Base-by-base conservation (phyloP, 2,888 invertebrate species). In the Meganola albula region DNA sequence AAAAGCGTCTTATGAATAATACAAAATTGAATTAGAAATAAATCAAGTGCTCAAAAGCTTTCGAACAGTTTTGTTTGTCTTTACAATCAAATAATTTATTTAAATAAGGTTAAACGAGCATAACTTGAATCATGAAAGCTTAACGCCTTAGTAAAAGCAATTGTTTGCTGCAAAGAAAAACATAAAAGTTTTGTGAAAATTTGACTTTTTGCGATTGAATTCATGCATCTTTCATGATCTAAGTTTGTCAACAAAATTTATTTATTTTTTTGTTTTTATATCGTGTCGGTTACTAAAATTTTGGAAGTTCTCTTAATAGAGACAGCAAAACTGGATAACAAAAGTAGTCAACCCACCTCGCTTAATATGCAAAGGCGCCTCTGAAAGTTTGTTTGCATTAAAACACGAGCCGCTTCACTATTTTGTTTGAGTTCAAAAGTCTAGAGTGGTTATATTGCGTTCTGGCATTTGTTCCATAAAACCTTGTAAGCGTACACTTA, bases 321-420 rank as follows among this genome's bases (percentile, higher is more conserved):
- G 82, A 78, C 83, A 78, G 76, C 79, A 79, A 82, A 84, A 78
- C 76, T 83, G 79, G 83, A 74, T 70, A 74, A 75, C 56, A 74
- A 72, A 77, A 76, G 85, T 85, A 85, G 85, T 75, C 80, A 80
- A 84, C 84, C 85, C 85, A 85, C 85, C 85, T 85, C 83, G 85
- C 85, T 85, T 85, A 74, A 84, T 85, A 85, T 84, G 85, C 85
- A 85, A 85, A 82, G 74, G 84, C 82, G 85, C 85, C 85, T 85
- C 80, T 62, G 76, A 77, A 83, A 84, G 84, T 85, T 85, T 85
- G 84, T 85, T 85, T 85, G 85, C 85, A 85, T 85, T 85, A 84
- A 79, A 85, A 85, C 85, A 85, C 85, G 75, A 83, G 83, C 83
- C 85, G 85, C 85, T 85, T 85, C 74, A 84, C 80, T 79, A 79